Base-by-base conservation (phyloP, 2,113 vertebrate species). In the Columba livia region DNA sequence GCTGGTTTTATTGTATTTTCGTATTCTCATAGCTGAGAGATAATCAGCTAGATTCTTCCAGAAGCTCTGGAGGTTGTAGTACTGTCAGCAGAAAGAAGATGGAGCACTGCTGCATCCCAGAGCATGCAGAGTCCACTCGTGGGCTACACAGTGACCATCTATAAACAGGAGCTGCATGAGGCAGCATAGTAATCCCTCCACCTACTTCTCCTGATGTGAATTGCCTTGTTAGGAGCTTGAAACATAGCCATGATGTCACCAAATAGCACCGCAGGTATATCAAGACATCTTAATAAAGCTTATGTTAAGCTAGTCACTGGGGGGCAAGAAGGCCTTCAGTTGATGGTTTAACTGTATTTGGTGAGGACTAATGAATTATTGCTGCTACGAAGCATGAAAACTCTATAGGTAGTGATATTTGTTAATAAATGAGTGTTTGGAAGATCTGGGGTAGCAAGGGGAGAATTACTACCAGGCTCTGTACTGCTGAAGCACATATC, bases 211-310 rank as follows among this genome's bases (percentile, higher is more conserved):
- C 79, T 80, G 64, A 26, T 50, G 36, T 65, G 51, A 70, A 74
- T 31, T 64, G 64, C 48, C 69, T 91, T 54, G 56, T 88, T 93
- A 91, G 56, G 81, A 62, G 34, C 67, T 83, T 85, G 75, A 90
- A 90, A 71, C 51, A 58, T 6, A 40, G 38, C 34, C 14, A 11
- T 6, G 34, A 5, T 24, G 31, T 32, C 53, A 86, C 38, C 48
- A 84, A 75, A 56, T 12, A 86, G 23, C 51, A 40, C 31, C 42
- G 25, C 24, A 24, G 23, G 23, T 34, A 29, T 11, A 56, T 11
- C 11, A 18, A 71, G 38, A 11, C 26, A 31, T 29, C 51, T 57
- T 75, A 74, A 85, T 78, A 84, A 91, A 91, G 31, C 26, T 88
- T 38, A 47, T 0, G 0, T 25, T 51, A 60, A 78, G n/a, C 20